Percentiles rank a stretch among this genome's conserved stretches.
These are phyloP conservation scores for Ranitomeya variabilis DNA, from an alignment of 2,113 vertebrate genomes.

Conservation along the genomic window DNA sequence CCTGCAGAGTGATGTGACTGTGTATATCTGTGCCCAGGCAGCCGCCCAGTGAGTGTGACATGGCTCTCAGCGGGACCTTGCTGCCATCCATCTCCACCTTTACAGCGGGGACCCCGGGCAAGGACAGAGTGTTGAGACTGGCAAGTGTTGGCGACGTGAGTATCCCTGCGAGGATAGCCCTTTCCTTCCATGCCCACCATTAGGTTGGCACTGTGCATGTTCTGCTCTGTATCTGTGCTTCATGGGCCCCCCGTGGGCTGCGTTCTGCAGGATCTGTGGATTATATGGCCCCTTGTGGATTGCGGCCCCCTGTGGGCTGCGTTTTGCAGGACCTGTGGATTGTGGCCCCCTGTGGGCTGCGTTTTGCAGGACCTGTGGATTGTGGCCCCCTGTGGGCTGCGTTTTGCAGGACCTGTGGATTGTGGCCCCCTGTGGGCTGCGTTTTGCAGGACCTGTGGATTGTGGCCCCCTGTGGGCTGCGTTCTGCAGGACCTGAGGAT, in stretches of 20 bases:
- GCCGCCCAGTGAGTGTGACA: slow-evolving; percentile 90
- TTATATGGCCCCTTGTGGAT: no score
- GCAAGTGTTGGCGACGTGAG: slow-evolving; percentile 81
- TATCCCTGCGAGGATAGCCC: slow-evolving; percentile 57
- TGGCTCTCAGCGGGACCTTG: slow-evolving; percentile 91
- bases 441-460: no score
- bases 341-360: no score
- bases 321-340: background rate
- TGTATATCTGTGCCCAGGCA: slow-evolving; percentile 74
- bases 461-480: no score
- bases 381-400: no score
- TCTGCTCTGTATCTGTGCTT: no score
- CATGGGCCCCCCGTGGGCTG: no score
- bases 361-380: no score
- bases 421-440: no score
- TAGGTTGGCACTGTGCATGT: background rate
- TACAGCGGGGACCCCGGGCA: slow-evolving; percentile 78
- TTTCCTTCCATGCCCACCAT: background rate
- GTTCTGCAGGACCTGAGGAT: no score
- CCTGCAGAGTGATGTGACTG: slow-evolving; percentile 52
- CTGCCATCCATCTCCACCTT: slow-evolving; percentile 93
- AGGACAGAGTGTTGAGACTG: slow-evolving; percentile 79
- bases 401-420: no score
- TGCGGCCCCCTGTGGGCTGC: background rate
- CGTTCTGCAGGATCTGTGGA: no score